phyloP scores from a whole-genome alignment of 2,888 invertebrate species.

The Eilema sororculum region DNA sequence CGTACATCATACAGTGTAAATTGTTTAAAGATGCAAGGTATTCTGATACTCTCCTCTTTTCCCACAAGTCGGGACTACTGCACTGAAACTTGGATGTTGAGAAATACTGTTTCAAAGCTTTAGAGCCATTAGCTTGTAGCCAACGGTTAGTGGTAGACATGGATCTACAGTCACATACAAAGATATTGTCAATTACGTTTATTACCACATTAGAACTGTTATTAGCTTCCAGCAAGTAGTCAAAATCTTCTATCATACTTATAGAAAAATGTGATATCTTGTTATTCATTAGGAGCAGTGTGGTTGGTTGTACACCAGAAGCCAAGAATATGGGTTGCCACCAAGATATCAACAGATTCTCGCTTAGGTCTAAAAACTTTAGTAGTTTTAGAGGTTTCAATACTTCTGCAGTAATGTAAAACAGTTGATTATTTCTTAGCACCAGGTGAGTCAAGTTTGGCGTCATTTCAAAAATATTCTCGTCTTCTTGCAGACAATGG shows the following conservation, averaged over 20 bases:
- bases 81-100: constrained; percentile 72
- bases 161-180: constrained; percentile 84
- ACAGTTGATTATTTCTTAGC: constrained; percentile 81
- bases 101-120: constrained; percentile 69
- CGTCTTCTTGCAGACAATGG: constrained; percentile 71
- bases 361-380: constrained; percentile 81
- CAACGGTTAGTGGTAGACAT: constrained; percentile 79
- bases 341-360: constrained; percentile 85
- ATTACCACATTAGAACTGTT: constrained; percentile 66
- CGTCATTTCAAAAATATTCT: constrained; percentile 83
- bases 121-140: constrained; percentile 74
- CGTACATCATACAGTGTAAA: constrained; percentile 74
- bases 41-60: constrained; percentile 74
- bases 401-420: constrained; percentile 73
- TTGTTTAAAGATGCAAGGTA: constrained; percentile 75
- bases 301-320: constrained; percentile 73
- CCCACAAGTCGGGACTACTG: constrained; percentile 81
- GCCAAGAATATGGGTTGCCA: constrained; percentile 81
- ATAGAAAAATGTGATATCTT: constrained; percentile 85
- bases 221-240: constrained; percentile 72
- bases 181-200: constrained; percentile 84
- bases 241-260: constrained; percentile 87
- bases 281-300: constrained; percentile 81
- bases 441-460: constrained; percentile 82
- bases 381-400: constrained; percentile 78